phyloP scores from a whole-genome alignment of 2,888 invertebrate species.

The Dexiosoma caninum region DNA sequence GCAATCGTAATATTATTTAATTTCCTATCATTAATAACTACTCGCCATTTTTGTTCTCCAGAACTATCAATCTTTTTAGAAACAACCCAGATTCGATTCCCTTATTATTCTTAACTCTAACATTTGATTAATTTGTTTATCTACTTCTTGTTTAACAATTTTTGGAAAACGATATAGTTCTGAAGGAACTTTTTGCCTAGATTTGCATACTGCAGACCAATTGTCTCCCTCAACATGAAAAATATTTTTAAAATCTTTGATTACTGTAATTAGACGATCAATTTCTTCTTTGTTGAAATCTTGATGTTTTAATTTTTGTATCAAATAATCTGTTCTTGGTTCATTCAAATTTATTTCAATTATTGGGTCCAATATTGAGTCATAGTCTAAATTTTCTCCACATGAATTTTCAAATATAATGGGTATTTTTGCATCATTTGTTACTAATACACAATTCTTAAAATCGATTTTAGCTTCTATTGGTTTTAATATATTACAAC shows the following conservation, averaged over 20 bases:
- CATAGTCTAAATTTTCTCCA: too few relatives aligned
- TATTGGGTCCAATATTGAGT: too few relatives aligned
- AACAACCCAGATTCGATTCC: conserved; percentile 9
- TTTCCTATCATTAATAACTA: conserved; percentile 5
- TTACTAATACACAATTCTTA: neutral
- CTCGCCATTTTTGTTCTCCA: conserved; percentile 21
- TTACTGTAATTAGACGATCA: too few relatives aligned
- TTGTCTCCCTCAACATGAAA: too few relatives aligned
- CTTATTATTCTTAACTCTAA: neutral
- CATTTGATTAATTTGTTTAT: conserved; percentile 24
- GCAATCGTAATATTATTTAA: conserved; percentile 18
- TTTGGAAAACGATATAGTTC: conserved; percentile 51
- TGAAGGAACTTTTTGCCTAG: too few relatives aligned
- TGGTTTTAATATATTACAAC: too few relatives aligned
- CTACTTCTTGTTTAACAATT: conserved; percentile 32
- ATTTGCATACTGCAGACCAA: too few relatives aligned
- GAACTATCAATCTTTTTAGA: conserved; percentile 22
- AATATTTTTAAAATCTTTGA: too few relatives aligned
- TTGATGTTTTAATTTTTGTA: too few relatives aligned
- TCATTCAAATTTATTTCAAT: too few relatives aligned
- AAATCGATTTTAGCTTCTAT: neutral
- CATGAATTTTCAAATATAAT: neutral
- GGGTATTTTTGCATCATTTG: neutral
- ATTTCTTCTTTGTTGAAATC: too few relatives aligned
- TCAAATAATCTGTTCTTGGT: too few relatives aligned